These are phyloP conservation scores for Acanthis flammea DNA, from an alignment of 2,797 vertebrate species.

Conservation along the genomic window DNA sequence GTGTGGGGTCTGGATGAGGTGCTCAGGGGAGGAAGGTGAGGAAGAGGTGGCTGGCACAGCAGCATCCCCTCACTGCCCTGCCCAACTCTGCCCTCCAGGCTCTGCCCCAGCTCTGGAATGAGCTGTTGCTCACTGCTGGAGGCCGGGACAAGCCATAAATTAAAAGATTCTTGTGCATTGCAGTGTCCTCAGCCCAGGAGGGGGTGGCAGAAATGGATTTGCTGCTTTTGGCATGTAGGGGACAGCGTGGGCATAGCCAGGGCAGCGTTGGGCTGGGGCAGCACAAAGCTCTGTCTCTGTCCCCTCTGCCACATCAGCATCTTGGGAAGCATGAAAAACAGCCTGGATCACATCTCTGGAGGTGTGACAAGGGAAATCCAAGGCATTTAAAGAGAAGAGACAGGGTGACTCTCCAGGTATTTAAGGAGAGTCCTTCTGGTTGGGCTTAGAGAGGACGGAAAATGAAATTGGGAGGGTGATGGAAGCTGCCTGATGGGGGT, in stretches of 20 bases:
- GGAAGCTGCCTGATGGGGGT: not conserved
- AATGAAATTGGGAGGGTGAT: not conserved
- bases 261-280: not conserved
- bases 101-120: accelerated
- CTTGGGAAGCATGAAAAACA: not conserved
- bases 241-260: accelerated
- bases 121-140: not conserved
- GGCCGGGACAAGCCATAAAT: not conserved
- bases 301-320: not conserved
- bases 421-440: not conserved
- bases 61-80: not conserved
- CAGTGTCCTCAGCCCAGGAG: not conserved
- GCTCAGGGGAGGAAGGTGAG: not conserved
- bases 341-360: accelerated
- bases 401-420: not conserved
- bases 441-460: not conserved
- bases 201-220: not conserved
- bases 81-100: not conserved
- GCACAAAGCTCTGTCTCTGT: not conserved
- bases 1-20: accelerated
- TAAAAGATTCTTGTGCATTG: not conserved
- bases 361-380: not conserved
- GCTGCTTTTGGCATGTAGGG: accelerated
- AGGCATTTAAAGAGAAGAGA: not conserved
- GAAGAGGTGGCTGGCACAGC: not conserved